A percentile compares a stretch with the other conserved stretches of the same genome.
Conservation (phyloP, 2,797 vertebrate species). For the Carcharodon carcharias region DNA sequence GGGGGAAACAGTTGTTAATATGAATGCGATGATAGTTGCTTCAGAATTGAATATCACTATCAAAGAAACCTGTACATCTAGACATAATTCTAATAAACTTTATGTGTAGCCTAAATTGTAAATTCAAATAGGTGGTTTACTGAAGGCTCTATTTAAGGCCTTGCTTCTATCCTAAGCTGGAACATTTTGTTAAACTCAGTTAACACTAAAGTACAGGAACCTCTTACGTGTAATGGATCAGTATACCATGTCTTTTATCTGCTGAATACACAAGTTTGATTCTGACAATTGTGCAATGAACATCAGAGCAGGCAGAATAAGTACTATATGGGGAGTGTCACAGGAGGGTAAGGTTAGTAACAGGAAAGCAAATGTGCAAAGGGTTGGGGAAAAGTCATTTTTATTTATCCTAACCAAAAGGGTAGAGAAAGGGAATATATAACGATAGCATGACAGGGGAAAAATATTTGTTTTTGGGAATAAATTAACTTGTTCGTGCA, state of each 20-base stretch:
- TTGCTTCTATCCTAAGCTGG: not conserved
- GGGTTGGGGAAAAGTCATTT: not conserved
- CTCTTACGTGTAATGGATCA: not conserved
- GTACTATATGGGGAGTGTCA: not conserved
- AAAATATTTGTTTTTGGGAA: not conserved
- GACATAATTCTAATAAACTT: not conserved
- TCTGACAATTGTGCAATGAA: not conserved
- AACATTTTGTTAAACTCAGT: not conserved
- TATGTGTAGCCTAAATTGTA: not conserved
- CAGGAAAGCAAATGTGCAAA: not conserved
- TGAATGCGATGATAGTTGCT: not conserved
- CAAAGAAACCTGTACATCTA: not conserved
- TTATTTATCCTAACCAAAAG: not conserved
- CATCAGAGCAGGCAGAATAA: not conserved
- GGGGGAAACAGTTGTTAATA: not conserved
- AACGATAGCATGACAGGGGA: not conserved
- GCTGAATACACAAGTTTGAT: not conserved
- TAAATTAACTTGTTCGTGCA: not conserved
- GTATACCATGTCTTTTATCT: not conserved
- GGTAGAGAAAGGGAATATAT: not conserved
- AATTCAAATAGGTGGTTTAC: not conserved
- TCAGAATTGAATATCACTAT: not conserved
- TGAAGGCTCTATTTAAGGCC: not conserved
- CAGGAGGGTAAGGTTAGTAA: not conserved
- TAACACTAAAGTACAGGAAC: not conserved